These are phyloP conservation scores for Tolmerus cingulatus DNA, from an alignment of 2,888 invertebrate genomes.

Conservation along the genomic window DNA sequence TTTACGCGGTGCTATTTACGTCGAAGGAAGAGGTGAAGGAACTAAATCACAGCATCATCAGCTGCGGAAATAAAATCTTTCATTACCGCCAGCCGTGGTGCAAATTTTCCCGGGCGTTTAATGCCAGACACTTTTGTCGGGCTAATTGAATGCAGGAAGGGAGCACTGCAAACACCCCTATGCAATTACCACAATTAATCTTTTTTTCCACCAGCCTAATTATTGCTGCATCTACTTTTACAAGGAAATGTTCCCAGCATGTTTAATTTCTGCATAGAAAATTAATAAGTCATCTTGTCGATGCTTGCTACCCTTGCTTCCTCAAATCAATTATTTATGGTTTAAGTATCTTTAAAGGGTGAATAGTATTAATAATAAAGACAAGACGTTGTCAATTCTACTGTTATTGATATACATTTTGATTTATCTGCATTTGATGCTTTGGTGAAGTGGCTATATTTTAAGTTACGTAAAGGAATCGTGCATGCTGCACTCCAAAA, in stretches of 20 bases:
- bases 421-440: neutral
- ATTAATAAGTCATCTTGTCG: neutral
- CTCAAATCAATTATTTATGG: neutral
- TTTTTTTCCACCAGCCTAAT: neutral
- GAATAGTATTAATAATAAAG: neutral
- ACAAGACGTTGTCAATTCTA: too few relatives aligned
- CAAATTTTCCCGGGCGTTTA: neutral
- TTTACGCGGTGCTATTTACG: neutral
- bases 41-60: conserved; percentile 21
- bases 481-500: neutral
- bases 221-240: neutral
- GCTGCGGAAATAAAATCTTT: neutral
- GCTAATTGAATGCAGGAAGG: neutral
- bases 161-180: neutral
- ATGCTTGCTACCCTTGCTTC: neutral
- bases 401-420: too few relatives aligned
- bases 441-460: too few relatives aligned
- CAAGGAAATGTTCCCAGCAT: neutral
- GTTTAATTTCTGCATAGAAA: neutral
- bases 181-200: neutral
- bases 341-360: neutral
- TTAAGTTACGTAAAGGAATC: neutral
- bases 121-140: neutral
- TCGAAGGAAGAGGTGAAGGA: conserved; percentile 19
- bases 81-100: neutral